Percentiles rank a stretch among this genome's conserved stretches.
Evolutionary conservation across 2,797 vertebrate species (phyloP).

Genomic region (Petrocephalus sullivani): DNA sequence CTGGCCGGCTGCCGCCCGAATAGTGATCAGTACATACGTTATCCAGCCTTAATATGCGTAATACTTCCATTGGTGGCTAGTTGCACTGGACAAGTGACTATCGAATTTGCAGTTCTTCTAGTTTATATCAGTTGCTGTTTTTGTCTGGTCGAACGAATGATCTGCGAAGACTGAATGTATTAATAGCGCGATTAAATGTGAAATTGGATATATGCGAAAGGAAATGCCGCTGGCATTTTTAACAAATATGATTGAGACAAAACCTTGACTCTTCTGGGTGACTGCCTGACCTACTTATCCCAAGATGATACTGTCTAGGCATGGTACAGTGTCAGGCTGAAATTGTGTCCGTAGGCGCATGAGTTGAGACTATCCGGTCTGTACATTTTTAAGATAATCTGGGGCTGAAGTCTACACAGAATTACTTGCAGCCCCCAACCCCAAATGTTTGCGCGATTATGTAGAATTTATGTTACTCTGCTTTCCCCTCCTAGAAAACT

Average conservation of each 20-base stretch:
- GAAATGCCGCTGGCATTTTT: background rate
- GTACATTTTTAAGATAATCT: background rate
- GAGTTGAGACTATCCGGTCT: background rate
- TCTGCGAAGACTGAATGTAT: background rate
- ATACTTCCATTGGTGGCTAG: background rate
- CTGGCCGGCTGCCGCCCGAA: background rate
- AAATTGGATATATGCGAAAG: background rate
- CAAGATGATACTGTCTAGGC: background rate
- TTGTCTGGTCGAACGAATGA: background rate
- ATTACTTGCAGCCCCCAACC: background rate
- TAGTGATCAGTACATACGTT: background rate
- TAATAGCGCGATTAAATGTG: background rate
- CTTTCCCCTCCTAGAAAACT: constrained; percentile 72
- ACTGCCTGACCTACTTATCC: background rate
- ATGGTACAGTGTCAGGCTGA: background rate
- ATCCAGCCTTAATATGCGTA: background rate
- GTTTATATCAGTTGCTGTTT: background rate
- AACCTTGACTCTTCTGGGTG: background rate
- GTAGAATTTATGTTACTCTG: background rate
- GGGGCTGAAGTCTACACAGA: background rate
- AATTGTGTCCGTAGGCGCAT: background rate
- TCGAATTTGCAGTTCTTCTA: background rate
- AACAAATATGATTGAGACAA: background rate
- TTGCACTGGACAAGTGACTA: background rate
- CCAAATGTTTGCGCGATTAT: background rate